phyloP scores from a whole-genome alignment of 64 coral and sea anemone genomes.

The Exaiptasia diaphana region DNA sequence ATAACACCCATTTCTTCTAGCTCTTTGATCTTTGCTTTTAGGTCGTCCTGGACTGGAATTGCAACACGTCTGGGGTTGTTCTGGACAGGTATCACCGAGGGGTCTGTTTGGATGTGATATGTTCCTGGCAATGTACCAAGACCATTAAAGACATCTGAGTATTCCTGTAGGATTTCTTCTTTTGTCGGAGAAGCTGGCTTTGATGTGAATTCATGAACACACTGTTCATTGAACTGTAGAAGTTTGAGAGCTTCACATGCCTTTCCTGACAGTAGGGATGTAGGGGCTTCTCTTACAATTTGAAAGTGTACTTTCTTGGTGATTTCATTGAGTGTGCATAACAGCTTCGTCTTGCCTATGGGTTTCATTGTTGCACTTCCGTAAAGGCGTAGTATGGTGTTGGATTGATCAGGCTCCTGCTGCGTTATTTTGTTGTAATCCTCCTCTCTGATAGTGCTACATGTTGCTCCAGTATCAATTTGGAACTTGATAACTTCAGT shows the following conservation, averaged over 20 bases:
- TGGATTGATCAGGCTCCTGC: not conserved
- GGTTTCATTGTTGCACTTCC: slow-evolving; percentile 24
- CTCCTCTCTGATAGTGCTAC: slow-evolving; percentile 27
- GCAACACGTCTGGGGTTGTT: slow-evolving; percentile 51
- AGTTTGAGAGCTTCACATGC: slow-evolving; percentile 7
- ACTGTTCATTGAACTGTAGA: slow-evolving; percentile 34
- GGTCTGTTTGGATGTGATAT: slow-evolving; percentile 42
- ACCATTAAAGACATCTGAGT: slow-evolving; percentile 32
- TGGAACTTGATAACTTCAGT: slow-evolving; percentile 12
- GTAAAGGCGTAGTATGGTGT: slow-evolving; percentile 19
- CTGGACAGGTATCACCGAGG: slow-evolving; percentile 11
- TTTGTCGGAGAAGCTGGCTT: not conserved
- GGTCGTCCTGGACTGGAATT: slow-evolving; percentile 48
- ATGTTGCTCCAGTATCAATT: slow-evolving; percentile 54
- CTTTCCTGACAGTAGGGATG: slow-evolving; percentile 28
- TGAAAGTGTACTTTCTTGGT: slow-evolving; percentile 17
- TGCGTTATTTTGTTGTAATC: slow-evolving; percentile 16
- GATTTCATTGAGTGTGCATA: slow-evolving; percentile 10
- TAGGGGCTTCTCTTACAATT: not conserved
- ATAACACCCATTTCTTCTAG: slow-evolving; percentile 45
- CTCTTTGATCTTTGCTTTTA: slow-evolving; percentile 42
- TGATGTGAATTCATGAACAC: slow-evolving; percentile 10
- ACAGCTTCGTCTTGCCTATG: slow-evolving; percentile 14
- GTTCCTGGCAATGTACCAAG: slow-evolving; percentile 33
- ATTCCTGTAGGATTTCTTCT: slow-evolving; percentile 28